Conservation (phyloP, 2,888 invertebrate genomes). For the Poecilobothrus nobilitatus region DNA sequence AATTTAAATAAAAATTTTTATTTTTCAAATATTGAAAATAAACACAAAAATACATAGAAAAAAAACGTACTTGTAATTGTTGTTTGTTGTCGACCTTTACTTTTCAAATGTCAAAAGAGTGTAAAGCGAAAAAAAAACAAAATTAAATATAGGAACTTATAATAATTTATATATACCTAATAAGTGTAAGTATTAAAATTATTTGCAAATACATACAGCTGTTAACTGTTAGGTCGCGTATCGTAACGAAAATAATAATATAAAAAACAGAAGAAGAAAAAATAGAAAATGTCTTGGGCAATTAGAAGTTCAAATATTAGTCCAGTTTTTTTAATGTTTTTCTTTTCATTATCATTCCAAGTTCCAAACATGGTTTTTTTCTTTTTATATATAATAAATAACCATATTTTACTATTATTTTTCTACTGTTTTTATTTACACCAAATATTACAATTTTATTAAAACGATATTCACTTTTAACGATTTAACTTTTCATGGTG, state of each 20-base stretch:
- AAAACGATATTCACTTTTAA: no score
- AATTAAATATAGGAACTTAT: background rate
- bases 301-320: slow-evolving; percentile 6
- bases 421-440: no score
- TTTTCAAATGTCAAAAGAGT: background rate
- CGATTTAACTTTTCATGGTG: no score
- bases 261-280: background rate
- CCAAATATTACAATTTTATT: no score
- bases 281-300: background rate
- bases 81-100: background rate
- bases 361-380: no score
- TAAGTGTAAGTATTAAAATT: slow-evolving; percentile 6
- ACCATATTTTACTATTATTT: no score
- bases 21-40: no score
- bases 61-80: background rate
- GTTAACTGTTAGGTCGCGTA: background rate
- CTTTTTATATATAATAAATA: no score
- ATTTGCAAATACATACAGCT: slow-evolving; percentile 9
- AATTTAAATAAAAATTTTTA: no score
- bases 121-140: background rate
- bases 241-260: background rate
- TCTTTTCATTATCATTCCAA: no score
- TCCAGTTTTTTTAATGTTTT: background rate
- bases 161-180: no score
- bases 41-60: no score